Evolutionary conservation across 1,140 invertebrate species (phyloP), one percentile per base, ranked within the genome.

Genomic region (Stegodyphus mimosarum): DNA sequence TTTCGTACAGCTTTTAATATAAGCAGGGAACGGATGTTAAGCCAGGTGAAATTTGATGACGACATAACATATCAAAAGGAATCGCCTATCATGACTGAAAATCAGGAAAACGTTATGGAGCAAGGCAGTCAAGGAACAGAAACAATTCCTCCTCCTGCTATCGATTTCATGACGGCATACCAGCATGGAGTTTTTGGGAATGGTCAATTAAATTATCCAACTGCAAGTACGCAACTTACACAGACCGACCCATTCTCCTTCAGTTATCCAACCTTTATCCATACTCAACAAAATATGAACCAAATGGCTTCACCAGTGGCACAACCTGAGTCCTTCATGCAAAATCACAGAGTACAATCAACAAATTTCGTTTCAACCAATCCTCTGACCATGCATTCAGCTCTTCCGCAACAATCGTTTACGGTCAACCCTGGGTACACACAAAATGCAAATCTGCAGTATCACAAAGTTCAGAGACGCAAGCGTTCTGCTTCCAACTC

Each of bases 101-200:
- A 49, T 18, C 10, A 78, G 51, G 75, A 78, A 17, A 78, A 18
- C 5, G 6, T 48, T 6, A 6, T 55, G 7, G 83, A 84, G 9
- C 73, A 84, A 13, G 74, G 83, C 13, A 51, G 50, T 60, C 75
- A 77, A 64, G 64, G 67, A 52, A 75, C 83, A 6, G 83, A 86
- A 53, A 77, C 63, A 33, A 75, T 74, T 10, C 63, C 66, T 7
- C 83, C 83, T n/a, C 17, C 64, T 15, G 17, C 52, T 6, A 33
- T 78, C 6, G 74, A 77, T 33, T 86, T 77, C 48, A 77, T 78
- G 74, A n/a, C 49, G 7, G 67, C 69, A 15, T 83, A 66, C 52
- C 81, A 84, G 49, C 51, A 73, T 13, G 64, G 33, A 11, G 55
- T 84, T 33, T 76, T 75, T 69, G 15, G 10, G 4, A 51, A 18